These are phyloP conservation scores for Buphagus erythrorhynchus DNA, from an alignment of 2,797 vertebrate species.

Conservation along the genomic window DNA sequence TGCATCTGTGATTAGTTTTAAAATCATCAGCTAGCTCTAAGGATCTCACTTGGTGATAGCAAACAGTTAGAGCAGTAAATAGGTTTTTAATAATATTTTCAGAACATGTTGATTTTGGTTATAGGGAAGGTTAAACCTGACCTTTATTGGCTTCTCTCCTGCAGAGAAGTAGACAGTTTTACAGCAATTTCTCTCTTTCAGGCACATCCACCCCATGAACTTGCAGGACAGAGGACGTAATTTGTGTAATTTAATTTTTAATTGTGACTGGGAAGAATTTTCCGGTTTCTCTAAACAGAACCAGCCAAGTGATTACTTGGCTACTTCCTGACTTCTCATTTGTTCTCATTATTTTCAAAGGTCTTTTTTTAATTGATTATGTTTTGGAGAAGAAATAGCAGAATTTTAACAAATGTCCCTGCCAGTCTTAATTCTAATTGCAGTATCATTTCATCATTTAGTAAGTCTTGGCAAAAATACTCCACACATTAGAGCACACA, in stretches of 20 bases:
- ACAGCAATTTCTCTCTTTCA: neutral
- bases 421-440: constrained; percentile 25
- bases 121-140: neutral
- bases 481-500: neutral
- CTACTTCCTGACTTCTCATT: constrained; percentile 28
- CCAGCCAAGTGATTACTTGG: constrained; percentile 16
- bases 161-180: neutral
- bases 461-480: constrained; percentile 39
- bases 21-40: neutral
- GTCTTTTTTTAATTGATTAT: neutral
- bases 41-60: neutral
- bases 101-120: neutral
- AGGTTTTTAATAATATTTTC: neutral
- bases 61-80: neutral
- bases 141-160: neutral
- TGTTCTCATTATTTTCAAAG: constrained; percentile 39
- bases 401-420: constrained; percentile 12
- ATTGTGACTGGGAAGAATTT: neutral
- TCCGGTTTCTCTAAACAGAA: neutral
- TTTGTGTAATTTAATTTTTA: constrained; percentile 28
- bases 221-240: neutral
- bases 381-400: constrained; percentile 38
- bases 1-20: neutral
- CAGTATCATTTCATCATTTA: constrained; percentile 46
- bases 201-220: neutral